Evolutionary conservation across 2,888 invertebrate genomes (phyloP).

Genomic region (Epinotia bilunana): DNA sequence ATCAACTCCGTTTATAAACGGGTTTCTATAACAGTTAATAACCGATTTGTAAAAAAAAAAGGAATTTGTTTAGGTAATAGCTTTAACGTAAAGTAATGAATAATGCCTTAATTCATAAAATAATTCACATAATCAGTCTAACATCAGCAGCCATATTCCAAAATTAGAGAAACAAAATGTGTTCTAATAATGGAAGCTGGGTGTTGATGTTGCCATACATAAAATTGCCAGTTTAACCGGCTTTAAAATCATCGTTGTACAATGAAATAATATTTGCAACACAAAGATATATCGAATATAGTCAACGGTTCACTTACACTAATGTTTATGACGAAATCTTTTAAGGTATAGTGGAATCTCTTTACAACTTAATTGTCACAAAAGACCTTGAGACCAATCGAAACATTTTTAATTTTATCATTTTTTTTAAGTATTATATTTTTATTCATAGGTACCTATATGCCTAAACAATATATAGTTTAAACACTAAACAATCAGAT

Average conservation of each 20-base stretch:
- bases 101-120: slow-evolving; percentile 46
- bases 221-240: slow-evolving; percentile 46
- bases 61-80: slow-evolving; percentile 2
- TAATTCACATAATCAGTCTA: slow-evolving; percentile 60
- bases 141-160: slow-evolving; percentile 65
- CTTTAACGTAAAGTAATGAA: slow-evolving; percentile 49
- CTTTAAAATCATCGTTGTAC: slow-evolving; percentile 32
- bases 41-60: slow-evolving; percentile 25
- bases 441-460: background rate
- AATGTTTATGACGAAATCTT: slow-evolving; percentile 10
- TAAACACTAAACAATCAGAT: background rate
- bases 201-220: slow-evolving; percentile 64
- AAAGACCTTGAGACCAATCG: background rate
- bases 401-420: background rate
- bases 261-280: slow-evolving; percentile 25
- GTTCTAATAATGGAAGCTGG: slow-evolving; percentile 56
- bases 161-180: slow-evolving; percentile 46
- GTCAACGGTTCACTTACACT: slow-evolving; percentile 14
- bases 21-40: slow-evolving; percentile 40
- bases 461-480: background rate
- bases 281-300: slow-evolving; percentile 6
- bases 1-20: slow-evolving; percentile 28
- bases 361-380: background rate
- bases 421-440: background rate
- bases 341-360: background rate